These are phyloP conservation scores for Drosophila formosana DNA, from an alignment of 2,888 invertebrate genomes.

Conservation along the genomic window DNA sequence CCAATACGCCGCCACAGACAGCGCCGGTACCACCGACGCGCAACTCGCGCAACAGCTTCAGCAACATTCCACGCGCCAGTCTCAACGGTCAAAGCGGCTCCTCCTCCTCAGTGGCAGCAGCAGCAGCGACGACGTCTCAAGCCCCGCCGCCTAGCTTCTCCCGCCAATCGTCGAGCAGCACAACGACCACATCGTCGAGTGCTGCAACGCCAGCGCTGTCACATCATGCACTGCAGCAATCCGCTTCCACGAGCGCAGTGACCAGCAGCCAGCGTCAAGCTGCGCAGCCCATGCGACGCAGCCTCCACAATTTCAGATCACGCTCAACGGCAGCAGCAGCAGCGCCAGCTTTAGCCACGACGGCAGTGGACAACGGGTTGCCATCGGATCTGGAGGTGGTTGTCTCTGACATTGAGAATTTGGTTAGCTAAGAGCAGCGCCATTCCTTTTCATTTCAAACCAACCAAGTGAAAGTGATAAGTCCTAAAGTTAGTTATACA, in stretches of 20 bases:
- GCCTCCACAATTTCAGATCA: slow-evolving; percentile 66
- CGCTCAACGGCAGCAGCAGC: slow-evolving; percentile 44
- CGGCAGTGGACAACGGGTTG: slow-evolving; percentile 70
- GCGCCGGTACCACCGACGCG: slow-evolving; percentile 70
- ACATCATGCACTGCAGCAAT: slow-evolving; percentile 57
- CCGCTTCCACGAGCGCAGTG: slow-evolving; percentile 68
- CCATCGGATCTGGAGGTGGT: slow-evolving; percentile 85
- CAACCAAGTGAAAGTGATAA: slow-evolving; percentile 81
- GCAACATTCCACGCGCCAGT: slow-evolving; percentile 84
- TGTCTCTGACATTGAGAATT: slow-evolving; percentile 84
- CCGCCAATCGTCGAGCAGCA: slow-evolving; percentile 74
- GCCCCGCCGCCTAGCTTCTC: slow-evolving; percentile 61
- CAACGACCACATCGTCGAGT: slow-evolving; percentile 61
- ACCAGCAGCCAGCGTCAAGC: slow-evolving; percentile 56
- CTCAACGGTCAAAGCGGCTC: slow-evolving; percentile 69
- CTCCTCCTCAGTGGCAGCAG: slow-evolving; percentile 56
- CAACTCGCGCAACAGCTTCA: slow-evolving; percentile 81
- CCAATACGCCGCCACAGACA: slow-evolving; percentile 65
- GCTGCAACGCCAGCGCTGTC: slow-evolving; percentile 41
- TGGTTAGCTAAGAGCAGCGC: slow-evolving; percentile 83
- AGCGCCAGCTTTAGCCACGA: slow-evolving; percentile 22
- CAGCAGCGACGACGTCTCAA: slow-evolving; percentile 23
- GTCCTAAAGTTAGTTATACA: slow-evolving; percentile 81
- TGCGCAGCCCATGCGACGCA: slow-evolving; percentile 37
- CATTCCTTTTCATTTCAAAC: slow-evolving; percentile 52